A percentile compares a stretch with the other conserved stretches of the same genome.
phyloP scores from a whole-genome alignment of 2,113 vertebrate species.

The Scomber scombrus region DNA sequence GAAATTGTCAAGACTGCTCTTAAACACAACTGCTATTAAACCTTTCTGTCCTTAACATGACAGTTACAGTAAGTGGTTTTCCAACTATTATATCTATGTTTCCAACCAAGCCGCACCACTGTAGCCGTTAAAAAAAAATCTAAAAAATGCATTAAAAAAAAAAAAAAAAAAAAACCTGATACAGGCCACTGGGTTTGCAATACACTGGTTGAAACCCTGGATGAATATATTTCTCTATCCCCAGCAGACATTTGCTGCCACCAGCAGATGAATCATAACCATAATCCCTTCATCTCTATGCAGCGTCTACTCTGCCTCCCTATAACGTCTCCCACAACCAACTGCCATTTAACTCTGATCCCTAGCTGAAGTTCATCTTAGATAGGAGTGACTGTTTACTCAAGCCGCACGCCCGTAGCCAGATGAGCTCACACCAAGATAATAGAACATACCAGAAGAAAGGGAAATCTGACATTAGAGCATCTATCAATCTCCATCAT shows the following conservation, averaged over 20 bases:
- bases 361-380: constrained; percentile 9
- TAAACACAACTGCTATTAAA: no score
- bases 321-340: constrained; percentile 28
- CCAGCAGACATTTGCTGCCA: constrained; percentile 19
- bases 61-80: no score
- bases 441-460: constrained; percentile 30
- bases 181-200: no score
- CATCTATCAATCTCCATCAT: constrained; percentile 2
- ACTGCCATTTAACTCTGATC: constrained; percentile 44
- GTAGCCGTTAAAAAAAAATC: no score
- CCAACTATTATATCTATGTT: no score
- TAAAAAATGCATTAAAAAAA: no score
- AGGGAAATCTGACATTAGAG: constrained; percentile 57
- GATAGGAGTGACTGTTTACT: constrained; percentile 32
- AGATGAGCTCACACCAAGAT: constrained; percentile 8
- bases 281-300: constrained; percentile 68
- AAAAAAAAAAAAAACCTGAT: no score
- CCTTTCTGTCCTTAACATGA: no score
- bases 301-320: constrained; percentile 24
- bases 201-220: not conserved
- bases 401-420: not conserved
- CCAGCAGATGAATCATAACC: constrained; percentile 38
- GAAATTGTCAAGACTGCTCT: no score
- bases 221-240: constrained; percentile 18
- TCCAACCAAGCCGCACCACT: no score